Base-by-base conservation (phyloP, 2,888 invertebrate genomes). In the Mycogona germanica region DNA sequence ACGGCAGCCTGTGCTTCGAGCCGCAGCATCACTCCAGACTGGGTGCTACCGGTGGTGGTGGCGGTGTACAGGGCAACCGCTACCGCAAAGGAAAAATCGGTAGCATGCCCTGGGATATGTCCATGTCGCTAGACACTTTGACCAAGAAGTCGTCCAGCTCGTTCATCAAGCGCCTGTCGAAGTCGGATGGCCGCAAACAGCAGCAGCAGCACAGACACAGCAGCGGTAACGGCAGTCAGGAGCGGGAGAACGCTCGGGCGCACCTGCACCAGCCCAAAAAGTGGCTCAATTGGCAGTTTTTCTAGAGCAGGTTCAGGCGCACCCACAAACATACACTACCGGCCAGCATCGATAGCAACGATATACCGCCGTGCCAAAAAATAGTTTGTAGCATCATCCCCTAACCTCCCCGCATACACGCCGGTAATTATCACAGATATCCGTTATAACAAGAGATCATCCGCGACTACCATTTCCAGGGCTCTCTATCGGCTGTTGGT, bases 1-100 rank as follows among this genome's bases (percentile, higher is more conserved):
- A 77, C 60, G 75, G 76, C 3, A 75, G 75, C 40, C 66, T 77
- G 66, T 77, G 49, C 75, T 76, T 63, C 73, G 30, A 28, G n/a
- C 37, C 49, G 14, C 42, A 52, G 26, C 38, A 38, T n/a, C 14
- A 25, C 26, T 21, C 28, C 6, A 21, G 46, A 26, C 21, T 29
- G 5, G 46, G 46, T 5, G n/a, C n/a, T n/a, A n/a, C n/a, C n/a
- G n/a, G n/a, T n/a, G n/a, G n/a, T n/a, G n/a, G n/a, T n/a, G n/a
- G n/a, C n/a, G n/a, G n/a, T n/a, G n/a, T n/a, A n/a, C n/a, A n/a
- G n/a, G 76, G 29, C 75, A 76, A 64, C 76, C 76, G 60, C 73
- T 75, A 21, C 76, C 75, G 63, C 64, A 75, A 25, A 75, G 75
- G 62, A 75, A 76, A 4, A 76, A 77, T 61, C 75, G 76, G 64